These are phyloP conservation scores for Thunnus thynnus DNA, from an alignment of 2,113 vertebrate genomes.

Conservation along the genomic window DNA sequence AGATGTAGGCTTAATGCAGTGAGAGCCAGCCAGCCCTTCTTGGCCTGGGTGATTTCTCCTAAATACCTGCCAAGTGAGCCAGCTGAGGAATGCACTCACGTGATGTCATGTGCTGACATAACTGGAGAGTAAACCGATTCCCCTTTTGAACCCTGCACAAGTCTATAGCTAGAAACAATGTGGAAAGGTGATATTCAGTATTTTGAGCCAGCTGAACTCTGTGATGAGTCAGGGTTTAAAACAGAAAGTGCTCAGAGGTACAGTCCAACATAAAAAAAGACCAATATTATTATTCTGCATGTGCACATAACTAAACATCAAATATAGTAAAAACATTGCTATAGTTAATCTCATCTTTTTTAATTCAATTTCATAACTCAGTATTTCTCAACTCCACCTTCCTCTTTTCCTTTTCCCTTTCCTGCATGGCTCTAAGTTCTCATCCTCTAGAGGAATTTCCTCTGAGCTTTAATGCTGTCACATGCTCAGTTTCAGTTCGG, in stretches of 20 bases:
- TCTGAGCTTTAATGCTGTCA: conserved; percentile 73
- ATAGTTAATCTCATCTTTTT: background rate
- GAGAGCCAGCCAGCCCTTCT: conserved; percentile 27
- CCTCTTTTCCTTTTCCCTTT: conserved; percentile 43
- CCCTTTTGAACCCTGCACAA: conserved; percentile 50
- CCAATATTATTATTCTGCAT: background rate
- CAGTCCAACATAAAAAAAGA: background rate
- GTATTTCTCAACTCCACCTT: conserved; percentile 51
- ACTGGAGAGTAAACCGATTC: conserved; percentile 55
- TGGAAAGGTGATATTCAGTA: conserved; percentile 38
- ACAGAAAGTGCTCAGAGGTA: background rate
- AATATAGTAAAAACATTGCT: background rate
- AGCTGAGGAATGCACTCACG: conserved; percentile 65
- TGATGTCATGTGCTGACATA: conserved; percentile 75
- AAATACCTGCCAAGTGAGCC: conserved; percentile 69
- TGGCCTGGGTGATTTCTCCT: conserved; percentile 55
- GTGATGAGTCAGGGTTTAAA: conserved; percentile 17
- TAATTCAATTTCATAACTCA: conserved; percentile 16
- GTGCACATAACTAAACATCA: background rate
- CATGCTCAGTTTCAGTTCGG: conserved; percentile 71
- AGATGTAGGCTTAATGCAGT: conserved; percentile 19
- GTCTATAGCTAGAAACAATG: conserved; percentile 25
- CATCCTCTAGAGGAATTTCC: conserved; percentile 77
- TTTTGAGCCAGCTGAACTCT: conserved; percentile 19
- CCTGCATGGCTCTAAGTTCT: conserved; percentile 52